Percentiles rank a stretch among this genome's conserved stretches.
These are phyloP conservation scores for Clitarchus hookeri DNA, from an alignment of 2,888 invertebrate genomes.

Conservation along the genomic window DNA sequence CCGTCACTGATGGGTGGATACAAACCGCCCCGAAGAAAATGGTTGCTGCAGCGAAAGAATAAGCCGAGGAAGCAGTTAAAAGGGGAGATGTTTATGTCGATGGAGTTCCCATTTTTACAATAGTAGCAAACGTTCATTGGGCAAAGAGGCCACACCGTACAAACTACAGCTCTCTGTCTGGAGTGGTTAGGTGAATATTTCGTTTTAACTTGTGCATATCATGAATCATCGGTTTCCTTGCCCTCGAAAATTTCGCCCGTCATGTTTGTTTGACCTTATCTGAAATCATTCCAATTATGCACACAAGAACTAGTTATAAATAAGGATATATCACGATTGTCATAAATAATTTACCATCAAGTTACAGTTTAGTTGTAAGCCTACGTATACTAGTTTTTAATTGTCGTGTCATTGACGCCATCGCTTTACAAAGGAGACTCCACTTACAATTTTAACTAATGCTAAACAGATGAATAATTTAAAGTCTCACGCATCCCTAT, in stretches of 20 bases:
- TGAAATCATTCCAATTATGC: neutral
- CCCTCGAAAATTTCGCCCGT: neutral
- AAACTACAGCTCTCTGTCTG: slow-evolving; percentile 33
- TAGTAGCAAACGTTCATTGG: slow-evolving; percentile 35
- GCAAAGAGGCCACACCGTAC: slow-evolving; percentile 31
- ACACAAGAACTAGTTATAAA: neutral
- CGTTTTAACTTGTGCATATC: neutral
- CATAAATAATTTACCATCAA: neutral
- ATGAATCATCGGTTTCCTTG: neutral
- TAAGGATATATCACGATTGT: neutral
- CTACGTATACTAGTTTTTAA: neutral
- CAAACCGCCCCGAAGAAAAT: slow-evolving; percentile 23
- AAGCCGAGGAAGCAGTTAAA: slow-evolving; percentile 27
- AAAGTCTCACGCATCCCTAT: neutral
- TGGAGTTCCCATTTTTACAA: slow-evolving; percentile 31
- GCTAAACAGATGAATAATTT: neutral
- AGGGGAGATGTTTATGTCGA: slow-evolving; percentile 23
- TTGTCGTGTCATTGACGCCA: neutral
- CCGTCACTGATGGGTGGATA: slow-evolving; percentile 16
- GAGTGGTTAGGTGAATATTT: slow-evolving; percentile 29
- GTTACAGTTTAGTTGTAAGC: neutral
- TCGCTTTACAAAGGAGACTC: neutral
- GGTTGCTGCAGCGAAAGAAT: slow-evolving; percentile 27
- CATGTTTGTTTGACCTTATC: neutral
- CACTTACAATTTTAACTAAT: neutral